Evolutionary conservation across 2,113 vertebrate species (phyloP), one percentile per base, ranked within the genome.

Genomic region (Megaceryle maxima): DNA sequence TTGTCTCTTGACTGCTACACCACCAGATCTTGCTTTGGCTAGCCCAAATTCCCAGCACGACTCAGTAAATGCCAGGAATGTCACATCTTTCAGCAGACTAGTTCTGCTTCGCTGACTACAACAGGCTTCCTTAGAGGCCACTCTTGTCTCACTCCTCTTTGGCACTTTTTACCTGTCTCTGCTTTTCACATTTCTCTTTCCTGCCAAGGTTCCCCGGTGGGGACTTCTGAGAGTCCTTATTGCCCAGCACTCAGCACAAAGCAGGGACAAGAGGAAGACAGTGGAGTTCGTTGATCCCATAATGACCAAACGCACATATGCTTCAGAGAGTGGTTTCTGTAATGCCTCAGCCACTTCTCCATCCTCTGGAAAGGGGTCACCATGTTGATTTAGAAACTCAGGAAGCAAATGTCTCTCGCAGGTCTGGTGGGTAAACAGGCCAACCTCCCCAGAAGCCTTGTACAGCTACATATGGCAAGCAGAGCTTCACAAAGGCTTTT

Each of bases 401-500:
- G 83, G 91, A 89, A 43, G 44, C 74, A 84, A 94, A 92, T 29
- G 37, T 37, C 74, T 96, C 88, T 90, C 12, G 2, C 62, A 59
- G 91, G 17, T 21, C 53, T 87, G 48, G 44, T 89, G 70, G 55
- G n/a, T 93, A 87, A 94, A 87, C 29, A 88, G 81, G 22, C 10
- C 43, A 64, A 66, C 44, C 48, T 75, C 43, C 73, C n/a, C 43
- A 44, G 76, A 53, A 88, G 80, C 63, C 56, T 39, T 21, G 8
- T 6, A 48, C 31, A 43, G 85, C 83, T 79, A 70, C 96, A 97
- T 96, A 87, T 96, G 96, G 96, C 87, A 80, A 95, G 67, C 96
- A 97, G 96, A 96, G 55, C 74, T 89, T 41, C 88, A 93, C 83
- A 94, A 91, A 82, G 94, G 77, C 88, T 95, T 95, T 95, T 96